Evolutionary conservation across 2,113 vertebrate genomes (phyloP), one percentile per base, ranked within the genome.

Genomic region (Lipophrys pholis): DNA sequence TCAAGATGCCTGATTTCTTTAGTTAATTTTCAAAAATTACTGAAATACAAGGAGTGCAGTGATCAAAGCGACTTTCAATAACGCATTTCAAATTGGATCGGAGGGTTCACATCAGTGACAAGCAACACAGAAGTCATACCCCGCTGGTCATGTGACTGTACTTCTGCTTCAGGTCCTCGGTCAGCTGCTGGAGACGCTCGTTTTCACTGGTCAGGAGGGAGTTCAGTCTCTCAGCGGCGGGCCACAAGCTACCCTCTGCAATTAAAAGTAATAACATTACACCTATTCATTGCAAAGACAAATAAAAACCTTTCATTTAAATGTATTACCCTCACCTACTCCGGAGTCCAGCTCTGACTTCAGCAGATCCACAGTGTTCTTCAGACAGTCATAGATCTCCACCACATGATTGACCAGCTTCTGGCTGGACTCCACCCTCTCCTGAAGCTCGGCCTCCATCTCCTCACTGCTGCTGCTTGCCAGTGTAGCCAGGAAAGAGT

Each of bases 391-490:
- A 1, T 96, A 99, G 58, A 97, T 94, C 0, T 94, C 95, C 41
- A 95, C 94, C 50, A 97, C 95, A 39, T 94, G 96, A 45, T 89
- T 91, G 56, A 96, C 95, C 42, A 96, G 96, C 71, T 95, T 94
- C 16, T 93, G 92, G 55, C 97, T 98, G 6, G 95, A 97, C 83
- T 98, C 96, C 58, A 98, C 95, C 1, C 95, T 93, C 73, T 97
- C 97, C 89, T 97, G 95, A 39, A 99, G 91, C 90, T 97, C 97
- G 7, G 95, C 95, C 48, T 99, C 97, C 92, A 99, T 99, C 91
- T 99, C 97, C 64, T 99, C 98, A 51, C 95, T 98, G 86, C 93
- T 97, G 91, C 96, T 99, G 88, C 97, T 98, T 16, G 98, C 97
- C 88, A 99, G 85, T 0, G 95, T 99, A 38, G 97, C 97, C 70